These are phyloP conservation scores for Bettongia penicillata DNA, from an alignment of 2,113 vertebrate species.

Conservation along the genomic window DNA sequence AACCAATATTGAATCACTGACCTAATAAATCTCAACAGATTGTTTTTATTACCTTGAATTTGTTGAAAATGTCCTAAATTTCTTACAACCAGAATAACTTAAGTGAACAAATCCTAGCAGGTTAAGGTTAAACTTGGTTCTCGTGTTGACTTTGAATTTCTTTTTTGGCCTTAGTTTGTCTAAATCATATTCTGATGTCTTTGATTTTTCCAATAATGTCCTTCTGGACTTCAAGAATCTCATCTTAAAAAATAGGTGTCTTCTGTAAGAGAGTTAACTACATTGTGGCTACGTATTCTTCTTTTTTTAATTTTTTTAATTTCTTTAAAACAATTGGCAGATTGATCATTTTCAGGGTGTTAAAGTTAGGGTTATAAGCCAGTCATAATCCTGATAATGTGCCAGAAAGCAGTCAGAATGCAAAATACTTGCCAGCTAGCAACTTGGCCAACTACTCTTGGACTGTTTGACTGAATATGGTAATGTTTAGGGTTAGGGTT, in stretches of 20 bases:
- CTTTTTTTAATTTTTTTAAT: too few species aligned
- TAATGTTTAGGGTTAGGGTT: conserved; percentile 66
- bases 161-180: conserved; percentile 44
- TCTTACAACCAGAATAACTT: neutral
- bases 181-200: conserved; percentile 53
- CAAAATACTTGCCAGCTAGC: conserved; percentile 64
- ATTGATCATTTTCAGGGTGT: conserved; percentile 70
- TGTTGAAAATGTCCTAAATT: conserved; percentile 30
- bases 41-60: conserved; percentile 8
- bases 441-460: conserved; percentile 66
- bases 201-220: conserved; percentile 37
- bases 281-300: conserved; percentile 56
- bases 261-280: conserved; percentile 16
- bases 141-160: conserved; percentile 57
- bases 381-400: conserved; percentile 72
- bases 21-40: conserved; percentile 21
- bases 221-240: conserved; percentile 9
- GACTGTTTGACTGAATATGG: conserved; percentile 72
- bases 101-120: conserved; percentile 64
- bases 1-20: neutral
- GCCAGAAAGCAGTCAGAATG: conserved; percentile 76
- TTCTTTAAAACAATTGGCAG: conserved; percentile 64
- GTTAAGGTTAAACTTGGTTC: conserved; percentile 55
- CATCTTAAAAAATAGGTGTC: conserved; percentile 47
- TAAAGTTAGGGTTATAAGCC: conserved; percentile 74